These are phyloP conservation scores for Pachyseris speciosa DNA, from an alignment of 64 coral and sea anemone genomes.

Conservation along the genomic window DNA sequence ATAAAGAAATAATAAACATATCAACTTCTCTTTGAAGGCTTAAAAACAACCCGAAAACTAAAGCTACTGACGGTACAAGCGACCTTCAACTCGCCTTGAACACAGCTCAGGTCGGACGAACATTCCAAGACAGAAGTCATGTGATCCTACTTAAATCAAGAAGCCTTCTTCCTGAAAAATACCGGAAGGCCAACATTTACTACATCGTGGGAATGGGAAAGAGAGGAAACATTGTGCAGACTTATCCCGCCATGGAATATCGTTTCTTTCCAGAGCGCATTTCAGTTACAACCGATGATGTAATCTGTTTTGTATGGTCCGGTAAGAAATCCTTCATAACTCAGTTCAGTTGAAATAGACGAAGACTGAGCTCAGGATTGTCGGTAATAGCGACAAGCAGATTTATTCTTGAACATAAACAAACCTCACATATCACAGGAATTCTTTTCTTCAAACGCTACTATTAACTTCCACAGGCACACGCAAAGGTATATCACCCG, in stretches of 20 bases:
- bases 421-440: background rate
- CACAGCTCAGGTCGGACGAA: conserved; percentile 34
- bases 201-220: conserved; percentile 54
- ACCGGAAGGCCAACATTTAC: conserved; percentile 45
- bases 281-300: conserved; percentile 48
- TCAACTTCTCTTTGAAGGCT: background rate
- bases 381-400: background rate
- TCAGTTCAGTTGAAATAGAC: conserved; percentile 11
- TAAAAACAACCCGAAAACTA: conserved; percentile 46
- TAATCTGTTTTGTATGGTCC: conserved; percentile 53
- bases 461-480: background rate
- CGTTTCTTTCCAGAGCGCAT: conserved; percentile 54
- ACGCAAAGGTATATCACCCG: background rate
- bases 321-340: conserved; percentile 31
- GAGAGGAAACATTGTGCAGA: conserved; percentile 53
- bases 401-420: background rate
- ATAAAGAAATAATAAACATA: background rate
- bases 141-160: conserved; percentile 52
- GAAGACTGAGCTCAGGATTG: background rate
- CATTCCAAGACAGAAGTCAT: conserved; percentile 38
- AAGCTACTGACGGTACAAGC: conserved; percentile 35
- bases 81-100: conserved; percentile 42
- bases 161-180: conserved; percentile 55
- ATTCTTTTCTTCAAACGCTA: background rate
- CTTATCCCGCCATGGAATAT: conserved; percentile 58